Percentiles rank a stretch among this genome's conserved stretches.
Conservation (phyloP, 1,140 invertebrate genomes). For the Lepidurus packardi region DNA sequence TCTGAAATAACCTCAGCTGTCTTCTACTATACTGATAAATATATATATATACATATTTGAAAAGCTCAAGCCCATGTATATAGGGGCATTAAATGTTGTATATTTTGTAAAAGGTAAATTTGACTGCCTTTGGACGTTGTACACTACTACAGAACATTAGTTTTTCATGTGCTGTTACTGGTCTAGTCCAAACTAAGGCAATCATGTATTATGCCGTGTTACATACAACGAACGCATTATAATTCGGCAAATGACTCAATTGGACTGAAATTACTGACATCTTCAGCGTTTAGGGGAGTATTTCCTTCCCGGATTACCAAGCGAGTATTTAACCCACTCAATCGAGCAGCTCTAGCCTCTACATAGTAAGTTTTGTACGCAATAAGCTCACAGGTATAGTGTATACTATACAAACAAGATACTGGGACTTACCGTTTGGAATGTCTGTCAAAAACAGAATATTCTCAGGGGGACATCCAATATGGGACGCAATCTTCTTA, state of each 20-base stretch:
- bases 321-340: constrained; percentile 60
- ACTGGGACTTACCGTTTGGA: constrained; percentile 58
- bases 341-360: constrained; percentile 74
- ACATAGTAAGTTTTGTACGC: constrained; percentile 37
- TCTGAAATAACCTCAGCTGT: constrained; percentile 24
- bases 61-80: constrained; percentile 5
- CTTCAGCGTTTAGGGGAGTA: constrained; percentile 56
- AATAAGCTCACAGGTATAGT: too few relatives aligned
- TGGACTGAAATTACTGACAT: constrained; percentile 50
- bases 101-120: constrained; percentile 22
- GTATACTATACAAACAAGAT: too few relatives aligned
- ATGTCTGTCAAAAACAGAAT: constrained; percentile 81
- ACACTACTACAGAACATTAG: constrained; percentile 18
- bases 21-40: not conserved
- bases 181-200: constrained; percentile 18
- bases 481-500: constrained; percentile 62
- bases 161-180: constrained; percentile 19
- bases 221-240: constrained; percentile 25
- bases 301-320: constrained; percentile 74
- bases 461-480: constrained; percentile 56
- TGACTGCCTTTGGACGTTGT: constrained; percentile 21
- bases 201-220: constrained; percentile 22
- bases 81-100: constrained; percentile 19
- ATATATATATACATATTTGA: constrained; percentile 11
- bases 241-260: constrained; percentile 14